Conservation (phyloP, 2,888 invertebrate species). For the Biston stratarius region DNA sequence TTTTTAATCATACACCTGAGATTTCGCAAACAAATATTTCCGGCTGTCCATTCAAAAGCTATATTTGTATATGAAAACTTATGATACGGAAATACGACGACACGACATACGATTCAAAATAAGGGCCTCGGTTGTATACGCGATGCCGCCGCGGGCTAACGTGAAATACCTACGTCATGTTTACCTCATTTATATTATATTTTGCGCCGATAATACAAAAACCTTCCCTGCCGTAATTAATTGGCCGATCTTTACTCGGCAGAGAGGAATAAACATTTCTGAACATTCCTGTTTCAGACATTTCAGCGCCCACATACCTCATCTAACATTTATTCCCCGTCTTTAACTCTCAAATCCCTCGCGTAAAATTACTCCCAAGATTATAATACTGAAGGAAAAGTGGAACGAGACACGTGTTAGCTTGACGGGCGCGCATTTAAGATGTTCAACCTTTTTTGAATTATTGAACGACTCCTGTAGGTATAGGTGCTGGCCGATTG, state of each 20-base stretch:
- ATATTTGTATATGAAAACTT: no score
- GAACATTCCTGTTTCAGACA: background rate
- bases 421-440: constrained; percentile 19
- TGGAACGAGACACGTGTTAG: constrained; percentile 10
- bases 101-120: no score
- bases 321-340: constrained; percentile 20
- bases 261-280: constrained; percentile 7
- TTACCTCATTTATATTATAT: background rate
- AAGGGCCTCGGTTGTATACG: background rate
- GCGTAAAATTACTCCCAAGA: constrained; percentile 17
- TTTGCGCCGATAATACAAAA: constrained; percentile 1
- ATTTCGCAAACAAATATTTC: no score
- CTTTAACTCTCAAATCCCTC: constrained; percentile 23
- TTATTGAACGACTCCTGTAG: constrained; percentile 14
- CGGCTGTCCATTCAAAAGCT: no score
- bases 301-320: constrained; percentile 14
- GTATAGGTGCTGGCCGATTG: background rate
- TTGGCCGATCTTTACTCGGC: constrained; percentile 3
- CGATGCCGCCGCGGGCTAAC: background rate
- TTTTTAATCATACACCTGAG: no score
- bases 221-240: constrained; percentile 13
- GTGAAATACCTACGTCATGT: no score
- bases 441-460: constrained; percentile 17
- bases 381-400: constrained; percentile 21
- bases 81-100: no score